Percentiles rank a stretch among this genome's conserved stretches.
These are phyloP conservation scores for Noturus placidus DNA, from an alignment of 2,113 vertebrate genomes.

Conservation along the genomic window DNA sequence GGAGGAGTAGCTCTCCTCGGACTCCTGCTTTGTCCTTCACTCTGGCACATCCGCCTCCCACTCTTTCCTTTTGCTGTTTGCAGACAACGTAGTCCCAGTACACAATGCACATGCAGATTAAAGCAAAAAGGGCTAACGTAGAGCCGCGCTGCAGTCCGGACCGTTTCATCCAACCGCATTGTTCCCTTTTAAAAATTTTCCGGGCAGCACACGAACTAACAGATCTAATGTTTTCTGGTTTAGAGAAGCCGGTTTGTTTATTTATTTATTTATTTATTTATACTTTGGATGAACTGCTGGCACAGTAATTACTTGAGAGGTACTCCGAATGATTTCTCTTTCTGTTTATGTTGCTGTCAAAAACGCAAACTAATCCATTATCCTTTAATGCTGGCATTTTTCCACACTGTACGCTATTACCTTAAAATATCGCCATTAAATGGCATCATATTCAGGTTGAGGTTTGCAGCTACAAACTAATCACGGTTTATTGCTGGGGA, in stretches of 20 bases:
- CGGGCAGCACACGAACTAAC: not conserved
- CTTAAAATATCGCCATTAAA: conserved; percentile 13
- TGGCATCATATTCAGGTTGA: conserved; percentile 15
- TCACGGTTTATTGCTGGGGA: conserved; percentile 3
- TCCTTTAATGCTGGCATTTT: conserved; percentile 46
- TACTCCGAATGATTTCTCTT: conserved; percentile 40
- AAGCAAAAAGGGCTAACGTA: not conserved
- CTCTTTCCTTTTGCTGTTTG: not conserved
- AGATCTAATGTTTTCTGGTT: not conserved
- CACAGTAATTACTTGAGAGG: conserved; percentile 28
- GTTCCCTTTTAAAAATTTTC: not conserved
- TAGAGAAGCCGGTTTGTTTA: not conserved
- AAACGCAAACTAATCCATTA: conserved; percentile 58
- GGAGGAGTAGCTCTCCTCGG: conserved; percentile 23
- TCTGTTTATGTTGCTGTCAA: conserved; percentile 61
- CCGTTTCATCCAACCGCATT: not conserved
- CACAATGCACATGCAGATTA: not conserved
- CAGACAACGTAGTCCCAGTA: not conserved
- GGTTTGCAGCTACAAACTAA: conserved; percentile 10
- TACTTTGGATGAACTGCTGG: not conserved
- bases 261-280: not conserved
- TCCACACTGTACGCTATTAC: conserved; percentile 18
- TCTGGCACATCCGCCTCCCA: not conserved
- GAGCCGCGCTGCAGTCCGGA: not conserved
- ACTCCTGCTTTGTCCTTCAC: conserved; percentile 17